These are phyloP conservation scores for Anagyrus pseudococci DNA, from an alignment of 2,888 invertebrate species.

Conservation along the genomic window DNA sequence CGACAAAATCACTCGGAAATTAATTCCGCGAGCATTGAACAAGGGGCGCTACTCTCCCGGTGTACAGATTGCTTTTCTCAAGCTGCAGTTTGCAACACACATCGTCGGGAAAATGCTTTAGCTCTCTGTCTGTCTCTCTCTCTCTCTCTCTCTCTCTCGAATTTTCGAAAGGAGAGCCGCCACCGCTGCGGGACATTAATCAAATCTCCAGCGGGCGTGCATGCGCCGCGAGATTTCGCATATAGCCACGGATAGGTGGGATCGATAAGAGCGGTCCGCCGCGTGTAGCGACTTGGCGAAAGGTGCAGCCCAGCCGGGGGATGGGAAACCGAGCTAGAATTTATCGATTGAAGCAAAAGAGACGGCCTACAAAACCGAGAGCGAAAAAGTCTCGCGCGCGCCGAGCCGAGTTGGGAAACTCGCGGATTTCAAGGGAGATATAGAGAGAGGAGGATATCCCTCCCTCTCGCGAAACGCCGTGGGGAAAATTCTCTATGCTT, in stretches of 20 bases:
- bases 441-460: background rate
- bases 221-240: conserved; percentile 38
- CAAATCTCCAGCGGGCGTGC: conserved; percentile 45
- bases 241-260: conserved; percentile 32
- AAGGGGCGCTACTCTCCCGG: too few relatives aligned
- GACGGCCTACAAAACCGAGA: conserved; percentile 42
- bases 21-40: too few relatives aligned
- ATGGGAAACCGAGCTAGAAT: conserved; percentile 34
- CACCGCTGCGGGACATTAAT: conserved; percentile 48
- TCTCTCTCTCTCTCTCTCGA: too few relatives aligned
- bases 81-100: too few relatives aligned
- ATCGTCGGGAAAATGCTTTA: too few relatives aligned
- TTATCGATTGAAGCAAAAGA: conserved; percentile 49
- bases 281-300: too few relatives aligned
- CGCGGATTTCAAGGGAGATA: conserved; percentile 41
- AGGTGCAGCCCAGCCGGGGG: conserved; percentile 10
- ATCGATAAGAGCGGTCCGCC: conserved; percentile 9
- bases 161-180: background rate
- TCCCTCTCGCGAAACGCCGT: conserved; percentile 22
- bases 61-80: too few relatives aligned
- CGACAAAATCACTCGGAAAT: too few relatives aligned
- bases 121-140: too few relatives aligned
- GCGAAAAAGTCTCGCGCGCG: conserved; percentile 26
- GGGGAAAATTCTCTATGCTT: conserved; percentile 25
- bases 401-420: conserved; percentile 43